Evolutionary conservation across 2,888 invertebrate genomes (phyloP).

Genomic region (Cabera pusaria): DNA sequence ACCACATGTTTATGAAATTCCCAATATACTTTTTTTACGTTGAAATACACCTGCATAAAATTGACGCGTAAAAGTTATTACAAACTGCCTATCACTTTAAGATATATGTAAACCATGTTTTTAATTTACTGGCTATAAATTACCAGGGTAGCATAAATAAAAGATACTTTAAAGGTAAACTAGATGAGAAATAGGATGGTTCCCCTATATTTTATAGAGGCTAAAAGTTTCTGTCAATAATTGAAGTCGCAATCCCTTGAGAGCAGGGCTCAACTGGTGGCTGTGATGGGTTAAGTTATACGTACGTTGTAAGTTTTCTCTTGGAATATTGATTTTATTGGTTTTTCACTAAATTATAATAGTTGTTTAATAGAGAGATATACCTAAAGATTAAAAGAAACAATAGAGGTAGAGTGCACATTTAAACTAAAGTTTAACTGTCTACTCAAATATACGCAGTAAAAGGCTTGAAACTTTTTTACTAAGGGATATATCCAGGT

Average conservation of each 20-base stretch:
- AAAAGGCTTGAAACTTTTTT: too few relatives aligned
- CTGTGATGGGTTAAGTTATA: slow-evolving; percentile 38
- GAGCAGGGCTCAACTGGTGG: slow-evolving; percentile 60
- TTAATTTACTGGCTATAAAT: slow-evolving; percentile 33
- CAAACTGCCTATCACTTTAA: slow-evolving; percentile 17
- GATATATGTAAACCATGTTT: slow-evolving; percentile 24
- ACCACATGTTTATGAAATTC: too few relatives aligned
- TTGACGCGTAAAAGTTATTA: slow-evolving; percentile 14
- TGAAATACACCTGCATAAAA: slow-evolving; percentile 22
- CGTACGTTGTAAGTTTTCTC: slow-evolving; percentile 10
- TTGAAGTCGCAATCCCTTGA: slow-evolving; percentile 70
- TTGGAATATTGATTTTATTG: slow-evolving; percentile 15
- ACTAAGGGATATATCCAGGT: too few relatives aligned
- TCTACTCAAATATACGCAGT: too few relatives aligned
- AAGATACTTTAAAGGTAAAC: slow-evolving; percentile 60
- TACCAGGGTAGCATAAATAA: slow-evolving; percentile 44
- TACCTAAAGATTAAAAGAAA: too few relatives aligned
- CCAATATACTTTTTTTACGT: too few relatives aligned
- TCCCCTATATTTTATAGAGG: slow-evolving; percentile 75
- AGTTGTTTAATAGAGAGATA: too few relatives aligned
- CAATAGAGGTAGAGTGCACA: too few relatives aligned
- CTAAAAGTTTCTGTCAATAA: slow-evolving; percentile 81
- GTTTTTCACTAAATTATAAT: too few relatives aligned
- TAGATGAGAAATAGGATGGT: slow-evolving; percentile 67
- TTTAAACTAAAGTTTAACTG: too few relatives aligned